Conservation (phyloP, 2,113 vertebrate species). For the Merops nubicus region DNA sequence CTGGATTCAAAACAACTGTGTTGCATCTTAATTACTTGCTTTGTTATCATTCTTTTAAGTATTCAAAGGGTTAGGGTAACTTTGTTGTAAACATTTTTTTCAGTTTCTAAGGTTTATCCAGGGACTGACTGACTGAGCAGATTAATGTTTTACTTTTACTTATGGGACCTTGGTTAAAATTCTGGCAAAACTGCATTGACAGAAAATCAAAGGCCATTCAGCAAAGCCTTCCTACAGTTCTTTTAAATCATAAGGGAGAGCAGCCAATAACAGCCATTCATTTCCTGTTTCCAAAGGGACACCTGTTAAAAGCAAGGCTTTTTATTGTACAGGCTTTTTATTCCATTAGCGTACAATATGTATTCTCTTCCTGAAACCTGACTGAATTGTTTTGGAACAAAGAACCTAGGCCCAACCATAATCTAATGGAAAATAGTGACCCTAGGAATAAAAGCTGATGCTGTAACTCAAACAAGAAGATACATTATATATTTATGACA, state of each 20-base stretch:
- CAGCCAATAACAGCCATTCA: conserved; percentile 44
- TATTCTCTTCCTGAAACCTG: conserved; percentile 34
- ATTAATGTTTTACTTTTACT: conserved; percentile 48
- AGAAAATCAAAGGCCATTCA: conserved; percentile 64
- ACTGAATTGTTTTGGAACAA: conserved; percentile 19
- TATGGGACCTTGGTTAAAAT: conserved; percentile 29
- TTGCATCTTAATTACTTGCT: conserved; percentile 33
- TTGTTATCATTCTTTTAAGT: conserved; percentile 38
- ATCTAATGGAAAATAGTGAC: background rate
- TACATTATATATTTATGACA: background rate
- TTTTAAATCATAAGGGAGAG: conserved; percentile 37
- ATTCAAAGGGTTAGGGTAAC: conserved; percentile 31
- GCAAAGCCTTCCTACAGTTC: conserved; percentile 40
- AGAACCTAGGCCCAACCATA: background rate
- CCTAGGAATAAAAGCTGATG: background rate
- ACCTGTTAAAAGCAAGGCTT: background rate
- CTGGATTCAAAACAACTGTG: background rate
- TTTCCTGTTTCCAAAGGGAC: conserved; percentile 53
- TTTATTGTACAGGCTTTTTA: conserved; percentile 10
- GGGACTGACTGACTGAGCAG: conserved; percentile 16
- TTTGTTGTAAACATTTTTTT: conserved; percentile 58
- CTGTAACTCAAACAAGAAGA: background rate
- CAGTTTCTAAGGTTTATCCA: conserved; percentile 24
- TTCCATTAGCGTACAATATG: conserved; percentile 11
- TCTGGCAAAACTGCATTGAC: conserved; percentile 53